Percentiles rank a stretch among this genome's conserved stretches.
Evolutionary conservation across 2,888 invertebrate species (phyloP).

Genomic region (Eupithecia pulchellata): DNA sequence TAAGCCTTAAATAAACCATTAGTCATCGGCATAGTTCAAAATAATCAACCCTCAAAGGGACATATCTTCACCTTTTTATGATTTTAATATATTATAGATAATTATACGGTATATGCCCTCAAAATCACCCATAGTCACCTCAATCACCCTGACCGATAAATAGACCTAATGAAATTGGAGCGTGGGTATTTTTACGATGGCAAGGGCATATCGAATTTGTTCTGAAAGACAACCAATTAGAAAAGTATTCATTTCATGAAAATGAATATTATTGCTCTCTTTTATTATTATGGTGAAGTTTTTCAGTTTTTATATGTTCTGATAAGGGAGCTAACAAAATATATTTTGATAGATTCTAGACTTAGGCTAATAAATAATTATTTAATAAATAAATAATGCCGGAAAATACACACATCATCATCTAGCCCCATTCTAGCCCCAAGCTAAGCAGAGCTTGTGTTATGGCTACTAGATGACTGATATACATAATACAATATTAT

Average conservation of each 20-base stretch:
- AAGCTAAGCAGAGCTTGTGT: too few species aligned
- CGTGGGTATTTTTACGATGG: neutral
- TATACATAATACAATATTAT: too few species aligned
- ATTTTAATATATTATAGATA: too few species aligned
- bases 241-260: neutral
- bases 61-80: neutral
- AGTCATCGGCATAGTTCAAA: neutral
- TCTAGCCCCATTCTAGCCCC: too few species aligned
- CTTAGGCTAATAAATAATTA: too few species aligned
- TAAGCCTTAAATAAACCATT: neutral
- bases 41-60: neutral
- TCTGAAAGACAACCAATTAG: conserved; percentile 6
- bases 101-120: conserved; percentile 16
- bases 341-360: neutral
- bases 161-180: neutral
- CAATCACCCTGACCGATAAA: neutral
- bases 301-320: neutral
- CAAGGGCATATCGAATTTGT: conserved; percentile 5
- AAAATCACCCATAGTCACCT: conserved; percentile 16
- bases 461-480: too few species aligned
- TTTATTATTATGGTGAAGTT: neutral
- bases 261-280: neutral
- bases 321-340: neutral
- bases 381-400: too few species aligned
- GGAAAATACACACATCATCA: too few species aligned